Conservation (phyloP, 2,797 vertebrate genomes). For the Oreochromis grahami region DNA sequence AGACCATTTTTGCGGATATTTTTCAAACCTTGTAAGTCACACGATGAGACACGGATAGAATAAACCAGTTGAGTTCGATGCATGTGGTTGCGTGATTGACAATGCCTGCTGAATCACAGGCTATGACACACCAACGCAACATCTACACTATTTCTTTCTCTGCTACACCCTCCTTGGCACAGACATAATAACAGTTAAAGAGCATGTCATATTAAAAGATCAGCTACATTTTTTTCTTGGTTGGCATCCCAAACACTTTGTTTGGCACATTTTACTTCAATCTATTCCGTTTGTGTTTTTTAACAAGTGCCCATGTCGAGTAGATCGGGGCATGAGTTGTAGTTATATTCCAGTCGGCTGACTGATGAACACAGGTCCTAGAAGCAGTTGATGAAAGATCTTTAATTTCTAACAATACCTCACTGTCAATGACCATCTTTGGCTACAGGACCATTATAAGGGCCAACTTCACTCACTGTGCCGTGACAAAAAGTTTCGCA, state of each 20-base stretch:
- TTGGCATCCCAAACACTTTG: background rate
- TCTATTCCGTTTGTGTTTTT: background rate
- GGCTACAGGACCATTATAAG: background rate
- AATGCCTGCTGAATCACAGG: background rate
- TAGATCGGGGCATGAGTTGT: background rate
- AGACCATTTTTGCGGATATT: background rate
- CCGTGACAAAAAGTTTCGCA: background rate
- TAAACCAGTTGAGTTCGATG: background rate
- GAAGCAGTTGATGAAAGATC: background rate
- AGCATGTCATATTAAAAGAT: background rate
- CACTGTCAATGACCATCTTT: background rate
- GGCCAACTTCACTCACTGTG: background rate
- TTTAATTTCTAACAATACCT: background rate
- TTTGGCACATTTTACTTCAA: background rate
- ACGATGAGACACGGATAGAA: background rate
- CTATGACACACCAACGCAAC: background rate
- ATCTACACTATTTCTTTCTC: background rate
- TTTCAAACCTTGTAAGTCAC: background rate
- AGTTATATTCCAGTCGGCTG: background rate
- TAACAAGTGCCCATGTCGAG: background rate
- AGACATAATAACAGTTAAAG: background rate
- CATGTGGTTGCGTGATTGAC: fast-evolving
- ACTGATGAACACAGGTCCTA: fast-evolving
- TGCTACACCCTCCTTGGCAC: background rate
- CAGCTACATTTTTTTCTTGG: background rate